These are phyloP conservation scores for Oncorhynchus tshawytscha DNA, from an alignment of 2,113 vertebrate genomes.

Conservation along the genomic window DNA sequence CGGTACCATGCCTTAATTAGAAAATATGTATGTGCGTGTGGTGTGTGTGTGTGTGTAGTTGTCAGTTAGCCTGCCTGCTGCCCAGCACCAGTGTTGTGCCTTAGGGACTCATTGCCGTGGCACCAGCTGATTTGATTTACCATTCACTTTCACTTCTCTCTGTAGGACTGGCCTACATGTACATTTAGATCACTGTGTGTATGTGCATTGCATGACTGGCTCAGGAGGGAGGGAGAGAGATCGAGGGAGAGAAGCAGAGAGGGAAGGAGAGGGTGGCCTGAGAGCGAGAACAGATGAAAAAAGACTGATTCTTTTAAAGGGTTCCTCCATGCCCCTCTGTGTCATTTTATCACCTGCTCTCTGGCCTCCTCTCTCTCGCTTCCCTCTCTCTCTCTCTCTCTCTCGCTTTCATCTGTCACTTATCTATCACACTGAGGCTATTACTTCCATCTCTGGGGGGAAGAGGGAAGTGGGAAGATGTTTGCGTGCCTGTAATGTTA, in stretches of 20 bases:
- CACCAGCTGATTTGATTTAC: constrained; percentile 63
- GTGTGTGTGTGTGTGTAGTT: not conserved
- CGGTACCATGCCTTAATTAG: not conserved
- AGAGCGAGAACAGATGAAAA: constrained; percentile 14
- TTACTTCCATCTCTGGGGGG: not conserved
- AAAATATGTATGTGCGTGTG: not conserved
- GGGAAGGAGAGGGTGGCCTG: not conserved
- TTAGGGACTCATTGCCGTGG: constrained; percentile 31
- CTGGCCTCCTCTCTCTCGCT: not conserved
- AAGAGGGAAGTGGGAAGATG: too few relatives aligned
- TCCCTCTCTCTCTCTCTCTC: not conserved
- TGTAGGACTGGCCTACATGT: constrained; percentile 59
- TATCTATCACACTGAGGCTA: not conserved
- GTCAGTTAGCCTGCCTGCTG: not conserved
- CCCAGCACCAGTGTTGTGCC: constrained; percentile 38
- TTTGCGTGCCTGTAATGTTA: too few relatives aligned
- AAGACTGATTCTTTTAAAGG: constrained; percentile 22
- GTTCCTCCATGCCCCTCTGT: constrained; percentile 7
- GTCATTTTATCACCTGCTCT: constrained; percentile 4
- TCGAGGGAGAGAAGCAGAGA: constrained; percentile 23
- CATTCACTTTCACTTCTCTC: constrained; percentile 63
- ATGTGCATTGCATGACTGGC: not conserved
- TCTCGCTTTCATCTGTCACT: not conserved
- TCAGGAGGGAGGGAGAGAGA: constrained; percentile 9
- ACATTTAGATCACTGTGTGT: constrained; percentile 50